Conservation (phyloP, 2,797 vertebrate species). For the Leucoraja ocellata region DNA sequence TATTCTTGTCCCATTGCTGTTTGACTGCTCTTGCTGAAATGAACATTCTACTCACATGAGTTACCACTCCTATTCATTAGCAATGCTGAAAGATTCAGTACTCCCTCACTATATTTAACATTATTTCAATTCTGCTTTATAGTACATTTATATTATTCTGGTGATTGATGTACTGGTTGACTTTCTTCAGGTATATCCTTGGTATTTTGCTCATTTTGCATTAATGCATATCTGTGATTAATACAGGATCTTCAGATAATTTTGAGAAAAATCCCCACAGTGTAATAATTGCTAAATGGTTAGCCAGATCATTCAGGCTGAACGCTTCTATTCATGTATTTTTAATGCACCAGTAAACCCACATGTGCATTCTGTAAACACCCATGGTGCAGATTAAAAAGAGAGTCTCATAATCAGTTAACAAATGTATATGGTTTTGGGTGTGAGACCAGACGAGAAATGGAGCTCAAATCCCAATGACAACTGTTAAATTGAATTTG, state of each 20-base stretch:
- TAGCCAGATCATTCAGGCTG: too few species aligned
- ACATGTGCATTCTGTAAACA: too few species aligned
- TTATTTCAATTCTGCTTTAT: conserved; percentile 14
- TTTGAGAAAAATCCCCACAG: not conserved
- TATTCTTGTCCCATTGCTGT: not conserved
- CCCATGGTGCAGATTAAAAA: not conserved
- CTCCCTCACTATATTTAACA: not conserved
- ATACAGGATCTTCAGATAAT: not conserved
- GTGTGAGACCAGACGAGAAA: not conserved
- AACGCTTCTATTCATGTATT: not conserved
- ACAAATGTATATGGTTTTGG: not conserved
- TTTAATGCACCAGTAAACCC: not conserved
- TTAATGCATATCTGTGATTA: not conserved
- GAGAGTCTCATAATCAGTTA: too few species aligned
- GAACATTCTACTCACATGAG: conserved; percentile 2
- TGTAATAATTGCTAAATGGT: not conserved
- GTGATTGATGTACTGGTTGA: not conserved
- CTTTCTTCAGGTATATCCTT: not conserved
- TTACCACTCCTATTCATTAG: not conserved
- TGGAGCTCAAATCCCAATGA: not conserved
- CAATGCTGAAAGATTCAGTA: not conserved
- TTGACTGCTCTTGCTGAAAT: not conserved
- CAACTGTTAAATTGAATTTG: not conserved
- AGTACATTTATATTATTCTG: not conserved
- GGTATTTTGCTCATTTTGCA: not conserved